Base-by-base conservation (phyloP, 2,797 vertebrate species). In the Sebastes cheni region DNA sequence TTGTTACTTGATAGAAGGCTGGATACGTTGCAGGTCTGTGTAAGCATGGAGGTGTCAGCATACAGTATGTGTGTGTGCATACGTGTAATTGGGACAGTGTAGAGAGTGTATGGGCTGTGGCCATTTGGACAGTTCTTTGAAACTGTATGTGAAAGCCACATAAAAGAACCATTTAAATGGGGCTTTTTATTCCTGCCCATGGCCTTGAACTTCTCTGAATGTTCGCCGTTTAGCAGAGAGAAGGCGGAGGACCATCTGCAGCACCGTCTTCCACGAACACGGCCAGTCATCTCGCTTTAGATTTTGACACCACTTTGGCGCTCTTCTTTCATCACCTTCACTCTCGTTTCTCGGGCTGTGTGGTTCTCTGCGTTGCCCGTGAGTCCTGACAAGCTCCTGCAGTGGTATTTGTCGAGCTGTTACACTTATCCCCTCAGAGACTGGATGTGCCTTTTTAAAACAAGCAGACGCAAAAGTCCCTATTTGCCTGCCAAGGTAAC, bases 161-260 rank as follows among this genome's bases (percentile, higher is more conserved):
- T 84, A 67, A 86, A 86, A 83, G 76, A 83, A 46, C 8, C 11
- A 13, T 81, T 87, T 83, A 84, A 83, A 85, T 79, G 14, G 46
- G 8, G 56, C 5, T n/a, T 78, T 90, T 74, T 90, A 76, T 82
- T 84, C 73, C 75, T 69, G 77, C 77, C 50, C 64, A 18, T 77
- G 74, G 86, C 83, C 87, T 87, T 89, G 85, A 92, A 89, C 85
- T 90, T 83, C 58, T 74, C 66, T 50, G 20, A 74, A 54, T 22
- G 8, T 79, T 79, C 67, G 22, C 54, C 72, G 55, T 72, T 80
- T 59, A 81, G 67, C 50, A 66, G 73, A 78, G 80, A 75, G 20
- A 64, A 25, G 60, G 16, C 34, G 7, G 27, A 9, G 29, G 23
- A 50, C 46, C 46, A 50, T 50, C 46, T 50, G 46, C 46, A 50